Percentiles rank a stretch among this genome's conserved stretches.
Conservation (phyloP, 2,888 invertebrate species). For the Dioctria rufipes region DNA sequence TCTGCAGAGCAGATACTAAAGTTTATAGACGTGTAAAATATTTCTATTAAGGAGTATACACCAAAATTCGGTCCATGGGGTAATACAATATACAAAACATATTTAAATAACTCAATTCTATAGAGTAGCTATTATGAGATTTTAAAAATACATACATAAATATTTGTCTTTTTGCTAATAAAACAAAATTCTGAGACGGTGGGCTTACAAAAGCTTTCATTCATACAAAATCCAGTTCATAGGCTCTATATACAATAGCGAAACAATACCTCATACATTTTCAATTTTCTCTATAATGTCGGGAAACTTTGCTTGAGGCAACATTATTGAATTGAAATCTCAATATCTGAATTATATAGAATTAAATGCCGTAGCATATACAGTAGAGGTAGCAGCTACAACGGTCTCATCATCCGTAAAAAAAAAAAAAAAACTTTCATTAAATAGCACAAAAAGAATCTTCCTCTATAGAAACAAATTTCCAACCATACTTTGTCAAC, state of each 20-base stretch:
- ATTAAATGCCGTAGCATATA: background rate
- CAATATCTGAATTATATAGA: background rate
- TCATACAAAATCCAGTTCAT: background rate
- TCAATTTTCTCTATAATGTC: background rate
- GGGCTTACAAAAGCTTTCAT: too few species aligned
- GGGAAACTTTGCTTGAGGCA: background rate
- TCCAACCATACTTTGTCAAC: conserved; percentile 58
- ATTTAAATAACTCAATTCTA: too few species aligned
- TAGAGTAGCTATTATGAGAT: too few species aligned
- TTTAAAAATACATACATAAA: too few species aligned
- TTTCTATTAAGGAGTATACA: too few species aligned
- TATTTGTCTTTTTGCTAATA: too few species aligned
- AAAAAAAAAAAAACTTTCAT: background rate
- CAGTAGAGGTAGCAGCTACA: too few species aligned
- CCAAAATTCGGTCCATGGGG: too few species aligned
- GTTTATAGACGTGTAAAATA: too few species aligned
- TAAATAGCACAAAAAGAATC: background rate
- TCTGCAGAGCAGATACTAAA: too few species aligned
- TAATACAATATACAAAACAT: too few species aligned
- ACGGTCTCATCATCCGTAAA: background rate
- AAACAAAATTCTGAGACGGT: too few species aligned
- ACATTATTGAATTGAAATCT: background rate
- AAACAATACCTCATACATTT: conserved; percentile 3
- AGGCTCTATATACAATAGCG: background rate
- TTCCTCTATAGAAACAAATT: background rate